phyloP scores from a whole-genome alignment of 2,888 invertebrate species.

The Callinectes sapidus region DNA sequence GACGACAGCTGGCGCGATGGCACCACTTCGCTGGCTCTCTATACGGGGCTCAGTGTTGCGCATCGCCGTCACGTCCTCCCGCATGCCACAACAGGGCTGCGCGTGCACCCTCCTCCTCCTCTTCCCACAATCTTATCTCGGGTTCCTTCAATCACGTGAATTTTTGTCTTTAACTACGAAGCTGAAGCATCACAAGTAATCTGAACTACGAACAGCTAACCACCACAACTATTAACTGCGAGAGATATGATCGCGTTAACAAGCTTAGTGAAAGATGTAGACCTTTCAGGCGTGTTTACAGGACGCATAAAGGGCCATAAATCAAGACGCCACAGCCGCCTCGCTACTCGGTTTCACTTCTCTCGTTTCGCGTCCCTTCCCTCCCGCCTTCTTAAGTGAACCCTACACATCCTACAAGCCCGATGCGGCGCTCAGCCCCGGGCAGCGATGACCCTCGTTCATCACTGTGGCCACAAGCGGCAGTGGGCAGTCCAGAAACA shows the following conservation, averaged over 20 bases:
- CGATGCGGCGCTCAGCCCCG: background rate
- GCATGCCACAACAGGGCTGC: background rate
- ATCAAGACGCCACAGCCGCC: conserved; percentile 16
- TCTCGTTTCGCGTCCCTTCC: background rate
- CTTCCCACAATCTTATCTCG: background rate
- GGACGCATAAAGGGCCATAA: conserved; percentile 3
- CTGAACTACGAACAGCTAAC: background rate
- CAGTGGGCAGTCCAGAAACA: background rate
- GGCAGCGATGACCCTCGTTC: background rate
- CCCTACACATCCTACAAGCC: background rate
- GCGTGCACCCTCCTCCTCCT: background rate
- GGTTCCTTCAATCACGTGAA: background rate
- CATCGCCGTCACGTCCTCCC: background rate
- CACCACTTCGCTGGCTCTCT: conserved; percentile 3
- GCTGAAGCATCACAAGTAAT: conserved; percentile 2
- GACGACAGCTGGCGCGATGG: conserved; percentile 10
- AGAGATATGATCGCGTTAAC: background rate
- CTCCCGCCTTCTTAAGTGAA: background rate
- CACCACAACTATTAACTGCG: conserved; percentile 1
- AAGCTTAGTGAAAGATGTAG: background rate
- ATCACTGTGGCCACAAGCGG: background rate
- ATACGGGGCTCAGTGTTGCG: background rate
- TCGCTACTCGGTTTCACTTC: background rate
- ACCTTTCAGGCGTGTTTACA: conserved; percentile 25
- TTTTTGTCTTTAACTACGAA: background rate